Evolutionary conservation across 2,797 vertebrate genomes (phyloP).

Genomic region (Sebastes paucispinis): DNA sequence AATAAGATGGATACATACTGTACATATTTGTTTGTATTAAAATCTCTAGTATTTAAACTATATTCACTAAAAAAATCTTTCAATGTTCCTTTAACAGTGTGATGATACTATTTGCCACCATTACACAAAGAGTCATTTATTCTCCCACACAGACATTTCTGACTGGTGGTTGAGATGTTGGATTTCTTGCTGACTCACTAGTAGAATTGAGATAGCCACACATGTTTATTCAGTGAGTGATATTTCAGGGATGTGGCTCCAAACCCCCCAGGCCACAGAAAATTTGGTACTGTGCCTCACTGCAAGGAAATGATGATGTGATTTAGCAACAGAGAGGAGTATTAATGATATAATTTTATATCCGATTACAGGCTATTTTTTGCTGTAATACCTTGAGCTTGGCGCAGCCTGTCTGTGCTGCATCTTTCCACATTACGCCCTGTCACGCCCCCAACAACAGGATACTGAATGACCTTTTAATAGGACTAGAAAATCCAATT

Average conservation of each 20-base stretch:
- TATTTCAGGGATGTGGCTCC: conserved; percentile 1
- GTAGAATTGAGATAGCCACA: background rate
- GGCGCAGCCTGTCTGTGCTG: background rate
- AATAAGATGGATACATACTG: too few species aligned
- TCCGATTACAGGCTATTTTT: background rate
- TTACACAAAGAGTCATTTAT: background rate
- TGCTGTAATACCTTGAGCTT: background rate
- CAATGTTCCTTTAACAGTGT: background rate
- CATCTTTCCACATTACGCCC: conserved; percentile 22
- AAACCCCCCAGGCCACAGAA: conserved; percentile 6
- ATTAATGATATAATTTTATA: conserved; percentile 7
- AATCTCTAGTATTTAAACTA: background rate
- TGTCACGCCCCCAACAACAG: conserved; percentile 9
- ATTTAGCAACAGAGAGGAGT: conserved; percentile 9
- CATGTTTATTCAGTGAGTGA: conserved; percentile 39
- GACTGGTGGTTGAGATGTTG: conserved; percentile 16
- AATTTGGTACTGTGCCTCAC: background rate
- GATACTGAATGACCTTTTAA: conserved; percentile 14
- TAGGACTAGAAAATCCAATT: conserved; percentile 44
- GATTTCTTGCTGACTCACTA: conserved; percentile 40
- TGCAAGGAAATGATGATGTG: background rate
- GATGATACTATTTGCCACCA: background rate
- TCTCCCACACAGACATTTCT: conserved; percentile 8
- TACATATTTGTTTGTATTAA: background rate
- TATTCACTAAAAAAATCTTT: background rate